Evolutionary conservation across 2,888 invertebrate genomes (phyloP).

Genomic region (Calameuta idolon): DNA sequence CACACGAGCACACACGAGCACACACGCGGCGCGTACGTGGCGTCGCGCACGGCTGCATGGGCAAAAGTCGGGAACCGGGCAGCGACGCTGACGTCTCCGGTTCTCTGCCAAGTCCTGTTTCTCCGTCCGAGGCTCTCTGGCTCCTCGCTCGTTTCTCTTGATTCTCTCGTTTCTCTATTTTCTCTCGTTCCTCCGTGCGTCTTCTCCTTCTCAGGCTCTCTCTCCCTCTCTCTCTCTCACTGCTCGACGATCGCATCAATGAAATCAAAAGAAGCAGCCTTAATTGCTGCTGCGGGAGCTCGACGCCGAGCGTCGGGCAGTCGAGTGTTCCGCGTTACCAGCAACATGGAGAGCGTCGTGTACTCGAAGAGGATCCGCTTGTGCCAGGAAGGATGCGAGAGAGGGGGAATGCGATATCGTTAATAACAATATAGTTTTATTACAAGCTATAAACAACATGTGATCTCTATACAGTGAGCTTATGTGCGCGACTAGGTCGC

Average conservation of each 20-base stretch:
- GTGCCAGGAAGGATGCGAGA: not conserved
- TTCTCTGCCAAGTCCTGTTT: not conserved
- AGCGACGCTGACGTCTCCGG: not conserved
- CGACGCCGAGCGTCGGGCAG: not conserved
- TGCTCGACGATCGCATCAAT: conserved; percentile 36
- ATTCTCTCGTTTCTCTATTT: not conserved
- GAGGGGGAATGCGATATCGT: conserved; percentile 16
- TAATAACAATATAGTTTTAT: conserved; percentile 53
- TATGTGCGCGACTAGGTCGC: conserved; percentile 42
- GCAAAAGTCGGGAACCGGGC: not conserved
- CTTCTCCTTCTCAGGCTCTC: not conserved
- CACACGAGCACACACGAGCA: not conserved
- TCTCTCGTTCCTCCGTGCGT: not conserved
- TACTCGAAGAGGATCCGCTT: not conserved
- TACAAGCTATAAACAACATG: conserved; percentile 48
- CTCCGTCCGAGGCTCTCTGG: not conserved
- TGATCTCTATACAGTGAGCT: conserved; percentile 48
- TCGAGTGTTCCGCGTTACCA: not conserved
- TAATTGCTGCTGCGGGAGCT: conserved; percentile 19
- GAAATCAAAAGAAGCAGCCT: conserved; percentile 27
- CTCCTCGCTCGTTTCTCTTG: not conserved
- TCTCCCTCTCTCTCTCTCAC: conserved; percentile 11
- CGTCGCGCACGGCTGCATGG: not conserved
- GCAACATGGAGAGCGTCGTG: not conserved
- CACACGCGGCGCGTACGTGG: not conserved